A percentile compares a stretch with the other conserved stretches of the same genome.
These are phyloP conservation scores for Oscheius myriophilus DNA, from an alignment of 2,888 invertebrate species.

Conservation along the genomic window DNA sequence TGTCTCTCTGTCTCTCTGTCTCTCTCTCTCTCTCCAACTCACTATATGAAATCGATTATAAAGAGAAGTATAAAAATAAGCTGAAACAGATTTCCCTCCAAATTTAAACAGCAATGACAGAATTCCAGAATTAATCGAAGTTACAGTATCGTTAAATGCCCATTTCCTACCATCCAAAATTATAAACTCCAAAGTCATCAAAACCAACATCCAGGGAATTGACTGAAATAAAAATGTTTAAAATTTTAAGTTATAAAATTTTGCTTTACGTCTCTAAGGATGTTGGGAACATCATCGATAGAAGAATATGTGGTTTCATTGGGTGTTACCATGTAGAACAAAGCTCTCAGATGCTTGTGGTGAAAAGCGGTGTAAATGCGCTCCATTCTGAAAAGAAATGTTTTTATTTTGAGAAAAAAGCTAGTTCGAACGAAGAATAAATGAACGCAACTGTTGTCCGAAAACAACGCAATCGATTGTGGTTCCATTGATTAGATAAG, in stretches of 20 bases:
- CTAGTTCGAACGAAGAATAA: too few species aligned
- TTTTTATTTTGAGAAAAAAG: not conserved
- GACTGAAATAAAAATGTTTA: conserved; percentile 27
- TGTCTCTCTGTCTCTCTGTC: too few species aligned
- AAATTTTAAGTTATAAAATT: too few species aligned
- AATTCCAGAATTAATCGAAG: conserved; percentile 68
- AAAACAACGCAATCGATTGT: too few species aligned
- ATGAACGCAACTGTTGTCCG: too few species aligned
- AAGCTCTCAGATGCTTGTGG: conserved; percentile 37
- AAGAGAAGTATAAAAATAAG: conserved; percentile 75
- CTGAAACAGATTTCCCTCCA: conserved; percentile 43
- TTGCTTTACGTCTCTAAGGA: conserved; percentile 31
- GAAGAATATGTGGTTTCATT: conserved; percentile 45
- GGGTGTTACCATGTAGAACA: conserved; percentile 63
- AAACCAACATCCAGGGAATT: conserved; percentile 42
- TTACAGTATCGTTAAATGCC: conserved; percentile 52
- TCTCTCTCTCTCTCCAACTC: not conserved
- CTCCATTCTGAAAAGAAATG: conserved; percentile 12
- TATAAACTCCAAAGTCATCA: conserved; percentile 40
- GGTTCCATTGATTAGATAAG: too few species aligned
- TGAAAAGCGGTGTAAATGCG: conserved; percentile 14
- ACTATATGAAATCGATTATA: conserved; percentile 79
- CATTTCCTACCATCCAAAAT: conserved; percentile 35
- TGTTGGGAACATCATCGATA: conserved; percentile 42
- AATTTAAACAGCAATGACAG: conserved; percentile 68